These are phyloP conservation scores for Pipa parva DNA, from an alignment of 2,113 vertebrate species.

Conservation along the genomic window DNA sequence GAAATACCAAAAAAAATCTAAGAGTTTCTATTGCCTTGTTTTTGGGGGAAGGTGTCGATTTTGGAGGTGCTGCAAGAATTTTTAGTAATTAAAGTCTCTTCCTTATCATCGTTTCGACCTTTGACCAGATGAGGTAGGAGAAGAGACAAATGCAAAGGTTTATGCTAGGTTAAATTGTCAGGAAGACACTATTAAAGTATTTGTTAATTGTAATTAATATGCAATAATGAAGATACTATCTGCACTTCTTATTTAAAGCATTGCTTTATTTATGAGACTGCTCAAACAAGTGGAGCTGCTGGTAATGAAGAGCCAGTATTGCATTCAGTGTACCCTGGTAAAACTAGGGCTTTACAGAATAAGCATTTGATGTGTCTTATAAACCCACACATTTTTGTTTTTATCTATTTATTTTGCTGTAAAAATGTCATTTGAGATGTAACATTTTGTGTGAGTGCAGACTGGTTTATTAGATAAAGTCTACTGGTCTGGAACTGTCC, in stretches of 20 bases:
- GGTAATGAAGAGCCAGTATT: neutral
- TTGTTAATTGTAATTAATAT: conserved; percentile 5
- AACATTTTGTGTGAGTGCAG: too few relatives aligned
- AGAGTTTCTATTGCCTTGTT: neutral
- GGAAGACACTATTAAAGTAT: neutral
- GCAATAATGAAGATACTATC: conserved; percentile 23
- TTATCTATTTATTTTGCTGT: neutral
- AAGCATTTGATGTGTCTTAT: neutral
- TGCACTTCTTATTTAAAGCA: neutral
- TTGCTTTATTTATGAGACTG: neutral
- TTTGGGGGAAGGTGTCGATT: too few relatives aligned
- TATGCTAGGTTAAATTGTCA: neutral
- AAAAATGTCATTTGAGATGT: too few relatives aligned
- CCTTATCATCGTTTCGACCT: too few relatives aligned
- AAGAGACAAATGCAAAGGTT: neutral
- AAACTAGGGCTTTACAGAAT: neutral
- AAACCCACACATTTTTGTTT: neutral
- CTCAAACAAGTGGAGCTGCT: neutral
- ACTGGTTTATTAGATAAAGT: neutral
- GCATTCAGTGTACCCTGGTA: neutral
- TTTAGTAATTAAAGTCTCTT: too few relatives aligned
- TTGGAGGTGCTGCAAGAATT: too few relatives aligned
- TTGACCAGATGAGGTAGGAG: neutral
- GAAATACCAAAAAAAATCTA: neutral
- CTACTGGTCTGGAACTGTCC: neutral